These are phyloP conservation scores for Clitarchus hookeri DNA, from an alignment of 2,888 invertebrate species.

Conservation along the genomic window DNA sequence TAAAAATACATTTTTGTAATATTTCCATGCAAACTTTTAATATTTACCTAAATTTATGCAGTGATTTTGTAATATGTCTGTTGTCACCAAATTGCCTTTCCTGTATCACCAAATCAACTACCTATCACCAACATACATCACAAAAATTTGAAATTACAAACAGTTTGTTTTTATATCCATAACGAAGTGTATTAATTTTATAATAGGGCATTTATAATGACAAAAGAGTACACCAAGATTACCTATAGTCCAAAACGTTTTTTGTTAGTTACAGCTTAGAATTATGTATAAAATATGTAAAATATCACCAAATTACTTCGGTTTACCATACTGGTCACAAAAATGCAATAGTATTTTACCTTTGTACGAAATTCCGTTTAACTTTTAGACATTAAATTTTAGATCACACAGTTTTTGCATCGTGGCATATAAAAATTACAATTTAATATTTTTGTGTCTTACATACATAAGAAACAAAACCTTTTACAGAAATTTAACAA, in stretches of 20 bases:
- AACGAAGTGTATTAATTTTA: background rate
- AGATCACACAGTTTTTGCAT: too few species aligned
- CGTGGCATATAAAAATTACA: too few species aligned
- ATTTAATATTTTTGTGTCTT: too few species aligned
- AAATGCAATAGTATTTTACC: too few species aligned
- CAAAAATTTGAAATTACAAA: background rate
- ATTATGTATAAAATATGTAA: background rate
- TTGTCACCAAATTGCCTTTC: background rate
- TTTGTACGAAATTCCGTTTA: too few species aligned
- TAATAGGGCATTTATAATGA: background rate
- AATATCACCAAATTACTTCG: slow-evolving; percentile 1
- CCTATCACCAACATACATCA: background rate
- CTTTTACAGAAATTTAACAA: too few species aligned
- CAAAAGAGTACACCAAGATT: background rate
- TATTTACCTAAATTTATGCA: background rate
- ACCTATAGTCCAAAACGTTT: background rate
- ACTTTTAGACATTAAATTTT: too few species aligned
- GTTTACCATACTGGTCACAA: background rate
- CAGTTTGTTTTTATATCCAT: background rate
- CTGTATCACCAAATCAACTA: background rate
- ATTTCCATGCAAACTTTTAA: background rate
- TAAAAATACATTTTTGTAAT: background rate
- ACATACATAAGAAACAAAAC: too few species aligned
- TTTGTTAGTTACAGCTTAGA: background rate
- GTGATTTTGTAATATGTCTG: background rate